Evolutionary conservation across 2,797 vertebrate species (phyloP).

Genomic region (Molothrus aeneus): DNA sequence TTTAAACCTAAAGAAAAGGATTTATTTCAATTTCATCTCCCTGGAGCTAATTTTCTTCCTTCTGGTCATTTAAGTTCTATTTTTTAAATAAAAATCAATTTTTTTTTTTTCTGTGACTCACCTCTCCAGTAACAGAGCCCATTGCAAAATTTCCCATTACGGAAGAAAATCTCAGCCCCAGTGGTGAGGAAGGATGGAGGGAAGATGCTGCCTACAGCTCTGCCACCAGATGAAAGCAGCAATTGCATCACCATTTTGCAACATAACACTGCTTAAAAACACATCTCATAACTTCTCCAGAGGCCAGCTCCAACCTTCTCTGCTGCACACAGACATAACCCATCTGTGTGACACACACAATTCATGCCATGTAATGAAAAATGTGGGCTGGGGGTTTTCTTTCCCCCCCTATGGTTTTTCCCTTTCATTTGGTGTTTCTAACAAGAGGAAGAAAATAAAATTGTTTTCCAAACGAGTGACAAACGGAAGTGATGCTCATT

Average conservation of each 20-base stretch:
- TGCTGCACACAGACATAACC: not conserved
- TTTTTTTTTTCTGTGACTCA: not conserved
- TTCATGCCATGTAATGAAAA: not conserved
- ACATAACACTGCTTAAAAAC: not conserved
- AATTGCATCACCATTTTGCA: not conserved
- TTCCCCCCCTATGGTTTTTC: fast-evolving
- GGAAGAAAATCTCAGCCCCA: not conserved
- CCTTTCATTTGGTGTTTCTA: not conserved
- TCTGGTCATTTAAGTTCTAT: not conserved
- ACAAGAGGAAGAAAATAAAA: not conserved
- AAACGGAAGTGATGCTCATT: fast-evolving
- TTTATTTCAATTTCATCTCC: not conserved
- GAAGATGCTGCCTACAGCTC: not conserved
- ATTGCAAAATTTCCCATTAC: not conserved
- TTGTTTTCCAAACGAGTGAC: not conserved
- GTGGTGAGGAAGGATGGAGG: fast-evolving
- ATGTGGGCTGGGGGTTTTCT: not conserved
- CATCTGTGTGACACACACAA: not conserved
- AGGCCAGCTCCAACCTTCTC: not conserved
- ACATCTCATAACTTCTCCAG: not conserved
- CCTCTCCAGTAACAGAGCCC: not conserved
- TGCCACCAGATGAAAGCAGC: not conserved
- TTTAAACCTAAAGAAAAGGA: not conserved
- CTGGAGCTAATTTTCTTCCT: not conserved
- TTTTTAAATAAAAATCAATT: not conserved